Conservation (phyloP, 2,888 invertebrate species). For the Pinctada fucata region DNA sequence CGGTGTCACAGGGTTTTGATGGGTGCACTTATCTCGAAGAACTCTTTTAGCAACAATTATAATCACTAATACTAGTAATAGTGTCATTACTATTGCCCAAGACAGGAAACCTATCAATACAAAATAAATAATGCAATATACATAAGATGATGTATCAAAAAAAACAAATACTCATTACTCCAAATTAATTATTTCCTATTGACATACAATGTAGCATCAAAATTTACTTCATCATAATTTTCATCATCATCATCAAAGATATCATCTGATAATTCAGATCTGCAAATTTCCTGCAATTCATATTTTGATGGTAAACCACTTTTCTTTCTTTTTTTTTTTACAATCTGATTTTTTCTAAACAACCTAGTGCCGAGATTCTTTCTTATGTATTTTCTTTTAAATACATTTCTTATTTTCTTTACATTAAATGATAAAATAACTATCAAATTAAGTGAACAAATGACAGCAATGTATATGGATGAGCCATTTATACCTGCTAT, state of each 20-base stretch:
- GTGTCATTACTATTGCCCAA: constrained; percentile 1
- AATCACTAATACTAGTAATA: background rate
- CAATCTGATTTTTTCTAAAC: background rate
- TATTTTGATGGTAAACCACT: background rate
- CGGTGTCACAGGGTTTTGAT: background rate
- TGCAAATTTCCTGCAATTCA: background rate
- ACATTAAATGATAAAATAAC: constrained; percentile 3
- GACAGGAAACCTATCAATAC: too few species aligned
- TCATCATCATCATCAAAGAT: background rate
- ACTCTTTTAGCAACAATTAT: too few species aligned
- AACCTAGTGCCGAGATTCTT: background rate
- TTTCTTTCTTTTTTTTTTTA: background rate
- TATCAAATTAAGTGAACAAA: constrained; percentile 11
- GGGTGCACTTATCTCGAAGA: background rate
- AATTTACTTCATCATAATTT: too few species aligned
- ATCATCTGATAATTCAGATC: background rate
- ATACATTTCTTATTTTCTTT: constrained; percentile 10
- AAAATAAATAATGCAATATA: too few species aligned
- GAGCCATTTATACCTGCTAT: constrained; percentile 8
- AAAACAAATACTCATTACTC: too few species aligned
- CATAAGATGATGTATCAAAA: too few species aligned
- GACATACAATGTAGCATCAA: background rate
- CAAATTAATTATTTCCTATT: background rate
- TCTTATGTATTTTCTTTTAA: constrained; percentile 9
- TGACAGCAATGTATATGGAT: background rate